Conservation (phyloP, 2,888 invertebrate genomes). For the Thalpophila matura region DNA sequence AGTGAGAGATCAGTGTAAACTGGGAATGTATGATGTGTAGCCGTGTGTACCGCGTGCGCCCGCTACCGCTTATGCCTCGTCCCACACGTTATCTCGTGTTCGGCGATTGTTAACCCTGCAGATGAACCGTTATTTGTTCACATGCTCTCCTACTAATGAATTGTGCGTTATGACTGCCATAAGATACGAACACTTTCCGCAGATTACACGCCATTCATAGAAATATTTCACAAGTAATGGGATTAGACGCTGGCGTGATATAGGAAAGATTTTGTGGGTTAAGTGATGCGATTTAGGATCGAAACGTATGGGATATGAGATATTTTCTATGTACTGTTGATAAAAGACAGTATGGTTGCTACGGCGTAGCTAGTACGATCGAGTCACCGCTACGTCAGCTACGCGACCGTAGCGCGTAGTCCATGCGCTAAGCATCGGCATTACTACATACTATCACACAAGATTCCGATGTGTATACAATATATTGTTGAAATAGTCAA, state of each 20-base stretch:
- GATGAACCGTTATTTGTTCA: conserved; percentile 69
- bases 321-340: background rate
- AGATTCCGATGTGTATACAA: no score
- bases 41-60: no score
- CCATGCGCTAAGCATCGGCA: background rate
- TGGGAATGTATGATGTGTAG: no score
- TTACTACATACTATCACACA: no score
- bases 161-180: conserved; percentile 53
- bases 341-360: background rate
- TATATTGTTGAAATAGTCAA: no score
- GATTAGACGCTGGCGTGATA: conserved; percentile 22
- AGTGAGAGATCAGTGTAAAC: no score
- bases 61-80: conserved; percentile 20
- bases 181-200: conserved; percentile 27
- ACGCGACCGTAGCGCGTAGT: background rate
- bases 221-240: conserved; percentile 37
- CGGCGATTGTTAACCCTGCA: conserved; percentile 57
- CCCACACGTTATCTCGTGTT: conserved; percentile 53
- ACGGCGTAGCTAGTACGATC: background rate
- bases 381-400: background rate
- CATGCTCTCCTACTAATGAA: conserved; percentile 65
- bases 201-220: conserved; percentile 49
- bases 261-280: background rate
- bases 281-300: background rate
- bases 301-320: no score